These are phyloP conservation scores for Huso huso DNA, from an alignment of 2,797 vertebrate species.

Conservation along the genomic window DNA sequence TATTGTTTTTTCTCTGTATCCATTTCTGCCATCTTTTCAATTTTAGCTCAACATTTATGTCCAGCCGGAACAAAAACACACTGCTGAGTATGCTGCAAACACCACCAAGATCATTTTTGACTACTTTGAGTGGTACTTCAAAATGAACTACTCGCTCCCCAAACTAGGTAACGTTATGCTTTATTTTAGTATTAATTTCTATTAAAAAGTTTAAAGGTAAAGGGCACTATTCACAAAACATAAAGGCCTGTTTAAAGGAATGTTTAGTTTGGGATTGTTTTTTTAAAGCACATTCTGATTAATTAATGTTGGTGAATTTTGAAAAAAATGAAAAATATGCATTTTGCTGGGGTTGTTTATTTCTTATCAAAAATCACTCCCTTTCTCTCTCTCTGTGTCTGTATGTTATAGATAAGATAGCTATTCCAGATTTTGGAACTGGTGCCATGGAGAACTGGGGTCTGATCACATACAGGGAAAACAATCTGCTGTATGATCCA, in stretches of 20 bases:
- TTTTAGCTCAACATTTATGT: conserved; percentile 80
- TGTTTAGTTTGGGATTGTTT: too few species aligned
- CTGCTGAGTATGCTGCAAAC: conserved; percentile 76
- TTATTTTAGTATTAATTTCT: background rate
- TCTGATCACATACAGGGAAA: conserved; percentile 89
- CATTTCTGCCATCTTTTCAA: conserved; percentile 18
- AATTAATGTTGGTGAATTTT: too few species aligned
- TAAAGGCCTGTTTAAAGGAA: too few species aligned
- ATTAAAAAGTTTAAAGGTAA: background rate
- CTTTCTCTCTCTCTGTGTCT: too few species aligned
- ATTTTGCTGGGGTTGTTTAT: too few species aligned
- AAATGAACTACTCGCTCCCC: conserved; percentile 74
- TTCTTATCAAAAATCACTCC: too few species aligned
- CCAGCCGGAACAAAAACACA: conserved; percentile 69
- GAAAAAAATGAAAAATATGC: too few species aligned
- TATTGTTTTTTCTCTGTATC: too few species aligned
- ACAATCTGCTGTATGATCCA: conserved; percentile 80
- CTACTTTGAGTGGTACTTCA: conserved; percentile 85
- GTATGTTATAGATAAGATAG: conserved; percentile 75
- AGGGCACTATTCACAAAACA: too few species aligned
- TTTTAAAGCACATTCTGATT: too few species aligned
- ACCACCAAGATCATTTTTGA: conserved; percentile 75
- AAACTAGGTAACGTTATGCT: conserved; percentile 72
- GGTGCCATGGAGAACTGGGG: conserved; percentile 99
- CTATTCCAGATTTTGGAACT: conserved; percentile 94